A percentile compares a stretch with the other conserved stretches of the same genome.
These are phyloP conservation scores for Huso huso DNA, from an alignment of 2,797 vertebrate genomes.

Conservation along the genomic window DNA sequence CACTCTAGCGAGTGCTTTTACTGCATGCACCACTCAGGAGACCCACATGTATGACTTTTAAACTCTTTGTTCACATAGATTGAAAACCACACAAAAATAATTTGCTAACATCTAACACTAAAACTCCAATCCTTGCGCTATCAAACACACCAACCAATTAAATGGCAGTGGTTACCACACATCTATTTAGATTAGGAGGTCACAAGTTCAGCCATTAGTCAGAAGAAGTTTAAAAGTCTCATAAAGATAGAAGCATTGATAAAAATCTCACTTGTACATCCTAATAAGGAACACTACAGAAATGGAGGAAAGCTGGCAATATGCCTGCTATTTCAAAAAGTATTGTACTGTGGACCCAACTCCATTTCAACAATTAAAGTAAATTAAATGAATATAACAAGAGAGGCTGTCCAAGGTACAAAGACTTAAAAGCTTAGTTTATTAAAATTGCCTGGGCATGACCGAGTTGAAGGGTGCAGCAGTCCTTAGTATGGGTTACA, in stretches of 20 bases:
- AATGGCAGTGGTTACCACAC: background rate
- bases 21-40: no score
- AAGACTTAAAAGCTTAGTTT: background rate
- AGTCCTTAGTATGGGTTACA: background rate
- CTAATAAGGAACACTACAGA: background rate
- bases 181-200: background rate
- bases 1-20: no score
- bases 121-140: background rate
- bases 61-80: no score
- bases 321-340: no score
- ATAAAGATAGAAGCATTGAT: background rate
- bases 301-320: no score
- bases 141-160: background rate
- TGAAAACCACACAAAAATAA: no score
- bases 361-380: no score
- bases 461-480: background rate
- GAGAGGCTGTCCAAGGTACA: background rate
- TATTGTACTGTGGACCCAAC: no score
- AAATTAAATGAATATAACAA: no score
- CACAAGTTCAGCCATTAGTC: background rate
- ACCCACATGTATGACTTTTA: no score
- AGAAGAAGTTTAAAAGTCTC: background rate
- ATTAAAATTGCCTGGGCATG: constrained; percentile 1
- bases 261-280: background rate
- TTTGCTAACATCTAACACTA: no score